phyloP scores from a whole-genome alignment of 1,140 invertebrate genomes.

The Drosophila parabipectinata region DNA sequence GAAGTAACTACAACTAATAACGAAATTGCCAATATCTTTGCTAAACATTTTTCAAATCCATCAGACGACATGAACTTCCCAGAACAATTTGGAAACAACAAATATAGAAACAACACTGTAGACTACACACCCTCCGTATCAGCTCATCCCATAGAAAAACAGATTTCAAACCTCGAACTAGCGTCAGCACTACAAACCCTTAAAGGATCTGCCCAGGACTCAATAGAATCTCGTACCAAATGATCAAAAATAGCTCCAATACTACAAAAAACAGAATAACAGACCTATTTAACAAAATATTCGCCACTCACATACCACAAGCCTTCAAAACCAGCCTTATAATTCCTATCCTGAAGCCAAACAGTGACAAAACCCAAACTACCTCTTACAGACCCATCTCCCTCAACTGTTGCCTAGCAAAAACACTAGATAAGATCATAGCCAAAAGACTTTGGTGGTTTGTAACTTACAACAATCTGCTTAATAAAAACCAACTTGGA shows the following conservation, averaged over 20 bases:
- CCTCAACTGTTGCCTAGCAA: background rate
- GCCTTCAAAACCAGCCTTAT: constrained; percentile 9
- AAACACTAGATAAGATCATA: constrained; percentile 16
- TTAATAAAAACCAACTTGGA: constrained; percentile 3
- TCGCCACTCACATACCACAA: constrained; percentile 18
- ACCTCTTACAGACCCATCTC: constrained; percentile 5
- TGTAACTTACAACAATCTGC: constrained; percentile 7
- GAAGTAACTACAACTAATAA: no score
- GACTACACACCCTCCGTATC: background rate
- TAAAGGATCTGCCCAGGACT: constrained; percentile 3
- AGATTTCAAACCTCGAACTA: background rate
- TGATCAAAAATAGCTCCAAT: constrained; percentile 3
- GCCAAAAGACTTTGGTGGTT: constrained; percentile 10
- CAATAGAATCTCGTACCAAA: constrained; percentile 2
- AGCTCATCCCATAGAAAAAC: background rate
- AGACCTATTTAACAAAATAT: constrained; percentile 5
- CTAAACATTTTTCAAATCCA: background rate
- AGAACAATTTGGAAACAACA: background rate
- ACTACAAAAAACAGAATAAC: background rate
- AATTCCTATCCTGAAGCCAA: constrained; percentile 4
- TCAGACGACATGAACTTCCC: background rate
- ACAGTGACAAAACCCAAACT: constrained; percentile 10
- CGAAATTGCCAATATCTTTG: no score
- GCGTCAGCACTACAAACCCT: background rate
- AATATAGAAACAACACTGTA: background rate